phyloP scores from a whole-genome alignment of 2,113 vertebrate species.

The Synchiropus splendidus region DNA sequence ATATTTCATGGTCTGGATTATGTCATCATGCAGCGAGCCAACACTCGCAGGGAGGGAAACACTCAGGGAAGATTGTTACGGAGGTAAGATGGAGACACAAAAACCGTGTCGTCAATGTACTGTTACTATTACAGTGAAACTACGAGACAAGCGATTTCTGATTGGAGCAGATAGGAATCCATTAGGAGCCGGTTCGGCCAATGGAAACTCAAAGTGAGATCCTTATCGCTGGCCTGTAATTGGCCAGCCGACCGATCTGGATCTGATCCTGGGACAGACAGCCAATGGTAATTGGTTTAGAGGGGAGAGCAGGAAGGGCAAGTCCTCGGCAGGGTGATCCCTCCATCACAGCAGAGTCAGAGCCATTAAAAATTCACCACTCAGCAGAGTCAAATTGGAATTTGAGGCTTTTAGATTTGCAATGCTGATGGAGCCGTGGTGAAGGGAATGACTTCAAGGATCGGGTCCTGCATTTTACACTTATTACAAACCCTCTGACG shows the following conservation, averaged over 20 bases:
- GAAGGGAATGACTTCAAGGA: too few relatives aligned
- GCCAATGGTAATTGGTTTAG: constrained; percentile 50
- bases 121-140: neutral
- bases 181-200: neutral
- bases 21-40: constrained; percentile 31
- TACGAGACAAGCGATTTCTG: neutral
- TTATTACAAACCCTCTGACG: too few relatives aligned
- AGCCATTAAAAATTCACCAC: too few relatives aligned
- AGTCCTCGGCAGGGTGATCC: constrained; percentile 1
- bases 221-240: neutral
- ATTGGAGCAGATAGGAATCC: neutral
- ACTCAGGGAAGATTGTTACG: neutral
- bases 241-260: constrained; percentile 33
- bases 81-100: neutral
- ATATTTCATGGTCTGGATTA: constrained; percentile 46
- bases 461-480: too few relatives aligned
- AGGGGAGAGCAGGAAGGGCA: constrained; percentile 29
- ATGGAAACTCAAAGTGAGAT: neutral
- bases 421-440: neutral
- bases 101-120: too few relatives aligned
- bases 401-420: neutral
- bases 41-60: constrained; percentile 5
- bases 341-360: constrained; percentile 1
- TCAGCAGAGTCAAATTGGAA: neutral
- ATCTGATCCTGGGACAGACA: constrained; percentile 13